Base-by-base conservation (phyloP, 1,140 invertebrate genomes). In the Drosophila hydei region DNA sequence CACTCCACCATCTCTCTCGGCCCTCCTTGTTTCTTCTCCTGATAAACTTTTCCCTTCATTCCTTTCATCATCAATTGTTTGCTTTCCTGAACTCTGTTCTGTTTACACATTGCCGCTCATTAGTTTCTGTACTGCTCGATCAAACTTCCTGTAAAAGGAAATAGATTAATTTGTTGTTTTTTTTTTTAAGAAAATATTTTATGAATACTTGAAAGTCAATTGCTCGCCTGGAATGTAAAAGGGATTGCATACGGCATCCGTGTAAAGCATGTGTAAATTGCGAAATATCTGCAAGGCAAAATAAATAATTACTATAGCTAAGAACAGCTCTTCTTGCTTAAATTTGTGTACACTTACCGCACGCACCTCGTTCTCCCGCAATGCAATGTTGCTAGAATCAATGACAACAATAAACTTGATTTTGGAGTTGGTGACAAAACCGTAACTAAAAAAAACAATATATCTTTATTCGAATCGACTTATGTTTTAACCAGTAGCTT, bases 391-490 rank as follows among this genome's bases (percentile, higher is more conserved):
- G 18, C 96, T 95, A 0, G 97, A 96, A 89, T 98, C 97, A n/a
- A 98, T 95, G 21, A 99, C 96, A 71, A 99, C 95, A 14, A 99
- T 95, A 92, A 99, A 96, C 92, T 99, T 99, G 12, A 99, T 96
- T 93, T 97, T 96, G 0, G 98, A 99, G 91, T 99, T 99, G n/a
- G 98, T 99, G 14, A 98, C 97, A 94, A 98, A 99, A 6, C 98
- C 98, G 94, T 98, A 99, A 81, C 97, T 98, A 81, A 73, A 93
- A 92, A 79, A 63, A 63, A 4, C 27, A 4, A 19, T 0, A 33
- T 4, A 0, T 14, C 7, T 33, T 48, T 5, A 30, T 11, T 42
- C 19, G n/a, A 19, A 38, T 12, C 3, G 0, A 30, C 2, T 16
- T 43, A n/a, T 5, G 23, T 3, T 8, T n/a, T 16, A 12, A 4